These are phyloP conservation scores for Lasioglossum figueresi DNA, from an alignment of 2,888 invertebrate species.

Conservation along the genomic window DNA sequence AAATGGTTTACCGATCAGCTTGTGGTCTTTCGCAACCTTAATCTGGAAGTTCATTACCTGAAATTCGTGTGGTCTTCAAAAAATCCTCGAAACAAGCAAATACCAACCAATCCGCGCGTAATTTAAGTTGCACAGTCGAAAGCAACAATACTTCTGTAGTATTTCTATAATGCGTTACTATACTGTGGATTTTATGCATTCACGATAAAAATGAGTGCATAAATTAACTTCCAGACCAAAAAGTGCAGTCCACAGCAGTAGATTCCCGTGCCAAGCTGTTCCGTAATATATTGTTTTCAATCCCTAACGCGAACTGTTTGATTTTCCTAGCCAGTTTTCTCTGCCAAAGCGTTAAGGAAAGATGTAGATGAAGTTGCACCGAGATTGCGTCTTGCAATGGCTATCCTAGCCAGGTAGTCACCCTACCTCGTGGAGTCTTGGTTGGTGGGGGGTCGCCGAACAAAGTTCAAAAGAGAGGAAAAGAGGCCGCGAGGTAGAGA, in stretches of 20 bases:
- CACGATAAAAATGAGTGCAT: too few relatives aligned
- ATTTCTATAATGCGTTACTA: too few relatives aligned
- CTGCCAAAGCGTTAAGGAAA: neutral
- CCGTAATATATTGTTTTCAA: neutral
- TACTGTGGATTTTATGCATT: too few relatives aligned
- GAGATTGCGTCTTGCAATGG: constrained; percentile 43
- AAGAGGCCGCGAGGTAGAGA: constrained; percentile 55
- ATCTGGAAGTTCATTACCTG: neutral
- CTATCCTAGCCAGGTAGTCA: constrained; percentile 32
- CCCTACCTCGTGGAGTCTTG: constrained; percentile 82
- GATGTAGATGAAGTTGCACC: constrained; percentile 7
- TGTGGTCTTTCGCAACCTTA: neutral
- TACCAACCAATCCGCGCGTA: neutral
- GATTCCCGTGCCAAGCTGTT: neutral
- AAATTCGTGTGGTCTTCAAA: neutral
- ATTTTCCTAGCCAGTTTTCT: neutral
- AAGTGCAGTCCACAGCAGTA: neutral
- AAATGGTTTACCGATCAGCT: neutral
- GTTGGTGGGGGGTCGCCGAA: constrained; percentile 88
- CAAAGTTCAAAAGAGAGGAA: constrained; percentile 59
- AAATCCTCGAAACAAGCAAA: neutral
- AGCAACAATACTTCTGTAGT: too few relatives aligned
- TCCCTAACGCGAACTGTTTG: neutral
- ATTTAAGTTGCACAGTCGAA: neutral
- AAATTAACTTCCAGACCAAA: neutral